Base-by-base conservation (phyloP, 2,888 invertebrate genomes). In the Rotaria macrura region DNA sequence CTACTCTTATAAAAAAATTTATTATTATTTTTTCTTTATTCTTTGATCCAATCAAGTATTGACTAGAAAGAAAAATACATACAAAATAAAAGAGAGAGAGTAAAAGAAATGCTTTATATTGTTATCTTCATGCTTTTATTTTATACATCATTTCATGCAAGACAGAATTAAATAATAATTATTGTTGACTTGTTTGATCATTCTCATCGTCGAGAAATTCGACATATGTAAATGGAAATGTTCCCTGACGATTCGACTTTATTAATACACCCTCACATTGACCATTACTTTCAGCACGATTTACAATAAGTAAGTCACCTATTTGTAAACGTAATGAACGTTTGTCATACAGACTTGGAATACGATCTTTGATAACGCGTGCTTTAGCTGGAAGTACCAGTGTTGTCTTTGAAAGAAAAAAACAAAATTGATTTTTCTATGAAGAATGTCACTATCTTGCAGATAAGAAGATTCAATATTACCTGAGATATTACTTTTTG, bases 321-420 rank as follows among this genome's bases (percentile, higher is more conserved):
- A 79, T 79, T 79, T 79, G 43, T 5, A 79, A n/a, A 79, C 79
- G 79, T 43, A 79, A n/a, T 25, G 79, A 40, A 43, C 79, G 40
- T 43, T 79, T 79, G n/a, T 79, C 79, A 43, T 79, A 79, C 25
- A 79, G 25, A 79, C 79, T 79, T 79, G 79, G 79, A 14, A 79
- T 79, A 5, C 79, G 43, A 79, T 79, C 43, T 43, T 79, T 79
- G 20, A 79, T 79, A 79, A 79, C 79, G 43, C 79, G 79, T 43
- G 79, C 79, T 79, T 79, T 79, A 25, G 79, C 79, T 40, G 79
- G 79, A 25, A 79, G 43, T 12, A 43, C n/a, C 25, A 79, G 43
- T 9, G 43, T 79, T n/a, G 43, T n/a, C 79, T 79, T 17, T 2
- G 34, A 79, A 40, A n/a, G n/a, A 79, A 79, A 43, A 74, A 40